phyloP scores from a whole-genome alignment of 2,797 vertebrate species.

The Lutjanus argentimaculatus region DNA sequence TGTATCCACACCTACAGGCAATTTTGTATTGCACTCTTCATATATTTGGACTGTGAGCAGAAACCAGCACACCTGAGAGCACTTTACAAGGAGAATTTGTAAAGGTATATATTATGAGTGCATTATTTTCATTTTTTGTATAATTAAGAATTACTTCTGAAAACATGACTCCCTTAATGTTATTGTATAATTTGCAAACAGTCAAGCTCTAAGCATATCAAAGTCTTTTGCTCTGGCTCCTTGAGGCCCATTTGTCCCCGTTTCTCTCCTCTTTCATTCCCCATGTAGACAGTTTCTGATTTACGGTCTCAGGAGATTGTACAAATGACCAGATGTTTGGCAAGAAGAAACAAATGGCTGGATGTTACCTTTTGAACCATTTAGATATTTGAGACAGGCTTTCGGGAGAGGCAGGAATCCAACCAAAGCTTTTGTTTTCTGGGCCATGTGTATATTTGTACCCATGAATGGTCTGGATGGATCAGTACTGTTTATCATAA shows the following conservation, averaged over 20 bases:
- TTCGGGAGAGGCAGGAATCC: constrained; percentile 27
- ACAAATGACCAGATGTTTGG: constrained; percentile 71
- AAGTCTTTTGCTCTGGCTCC: constrained; percentile 50
- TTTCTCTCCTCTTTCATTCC: constrained; percentile 40
- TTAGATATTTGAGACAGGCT: constrained; percentile 38
- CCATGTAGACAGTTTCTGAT: constrained; percentile 36
- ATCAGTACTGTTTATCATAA: constrained; percentile 40
- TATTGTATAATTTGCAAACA: constrained; percentile 51
- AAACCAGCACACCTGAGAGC: constrained; percentile 1
- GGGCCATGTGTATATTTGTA: constrained; percentile 25
- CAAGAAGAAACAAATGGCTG: constrained; percentile 46
- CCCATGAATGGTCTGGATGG: constrained; percentile 26
- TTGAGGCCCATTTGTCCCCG: constrained; percentile 52
- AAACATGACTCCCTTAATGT: constrained; percentile 34
- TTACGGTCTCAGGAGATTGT: constrained; percentile 51
- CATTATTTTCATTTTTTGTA: constrained; percentile 5
- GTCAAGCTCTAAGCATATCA: constrained; percentile 46
- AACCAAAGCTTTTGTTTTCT: constrained; percentile 42
- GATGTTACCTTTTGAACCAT: constrained; percentile 55
- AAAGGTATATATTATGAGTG: constrained; percentile 2
- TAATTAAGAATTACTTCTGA: constrained; percentile 20
- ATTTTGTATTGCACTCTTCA: too few relatives aligned
- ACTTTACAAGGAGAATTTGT: background rate
- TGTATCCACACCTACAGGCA: too few relatives aligned
- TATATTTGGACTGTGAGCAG: background rate